These are phyloP conservation scores for Leptosomus discolor DNA, from an alignment of 2,113 vertebrate genomes.

Conservation along the genomic window DNA sequence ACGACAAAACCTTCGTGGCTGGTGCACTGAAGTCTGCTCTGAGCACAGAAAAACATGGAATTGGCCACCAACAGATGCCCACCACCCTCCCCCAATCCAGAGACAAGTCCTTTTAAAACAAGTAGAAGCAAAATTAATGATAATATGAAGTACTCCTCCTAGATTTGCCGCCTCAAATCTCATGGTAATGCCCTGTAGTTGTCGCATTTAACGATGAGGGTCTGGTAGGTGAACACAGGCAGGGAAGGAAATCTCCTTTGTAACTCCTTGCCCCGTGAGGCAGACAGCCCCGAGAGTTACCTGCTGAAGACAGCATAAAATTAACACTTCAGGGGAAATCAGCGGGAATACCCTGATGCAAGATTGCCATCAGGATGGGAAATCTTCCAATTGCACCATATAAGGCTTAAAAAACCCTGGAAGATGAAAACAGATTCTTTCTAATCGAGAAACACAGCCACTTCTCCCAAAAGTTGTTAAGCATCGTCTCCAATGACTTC, in stretches of 20 bases:
- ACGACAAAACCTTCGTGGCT: not conserved
- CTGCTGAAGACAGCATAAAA: not conserved
- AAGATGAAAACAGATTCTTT: not conserved
- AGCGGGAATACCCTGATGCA: not conserved
- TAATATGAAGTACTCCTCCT: not conserved
- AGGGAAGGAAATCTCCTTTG: not conserved
- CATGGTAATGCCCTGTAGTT: not conserved
- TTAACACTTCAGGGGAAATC: not conserved
- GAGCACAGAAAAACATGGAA: not conserved
- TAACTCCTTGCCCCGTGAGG: not conserved
- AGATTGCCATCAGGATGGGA: not conserved
- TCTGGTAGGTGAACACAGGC: not conserved
- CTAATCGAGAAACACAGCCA: not conserved
- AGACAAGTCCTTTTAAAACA: not conserved
- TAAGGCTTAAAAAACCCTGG: not conserved
- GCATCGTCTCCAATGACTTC: not conserved
- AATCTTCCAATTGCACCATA: not conserved
- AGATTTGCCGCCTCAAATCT: not conserved
- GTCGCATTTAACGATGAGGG: not conserved
- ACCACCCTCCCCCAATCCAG: not conserved
- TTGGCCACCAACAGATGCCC: not conserved
- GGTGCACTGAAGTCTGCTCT: not conserved
- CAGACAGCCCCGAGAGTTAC: not conserved
- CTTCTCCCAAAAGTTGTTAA: not conserved
- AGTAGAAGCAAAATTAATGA: not conserved